Evolutionary conservation across 2,888 invertebrate genomes (phyloP), one percentile per base, ranked within the genome.

Genomic region (Parascotia fuliginaria): DNA sequence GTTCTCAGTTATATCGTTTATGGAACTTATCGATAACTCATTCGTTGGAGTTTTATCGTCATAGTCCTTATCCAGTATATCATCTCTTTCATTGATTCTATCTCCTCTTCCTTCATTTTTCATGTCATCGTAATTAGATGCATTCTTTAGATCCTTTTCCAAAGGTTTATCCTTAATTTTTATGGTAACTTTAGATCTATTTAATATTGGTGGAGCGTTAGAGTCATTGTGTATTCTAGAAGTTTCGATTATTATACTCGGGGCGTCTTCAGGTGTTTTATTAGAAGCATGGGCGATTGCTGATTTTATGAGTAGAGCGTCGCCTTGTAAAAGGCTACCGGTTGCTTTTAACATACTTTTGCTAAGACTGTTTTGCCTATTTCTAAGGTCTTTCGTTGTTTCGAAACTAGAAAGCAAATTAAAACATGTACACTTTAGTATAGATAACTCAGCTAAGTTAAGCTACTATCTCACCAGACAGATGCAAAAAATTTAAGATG

Each of bases 31-130:
- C 29, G 92, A 92, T 42, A 92, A 72, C 62, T 92, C 92, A 41
- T 92, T 92, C 0, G 92, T 92, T n/a, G 92, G 92, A 1, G 92
- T 92, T 60, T 92, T 89, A 58, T 91, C 87, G 55, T 85, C 87
- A 37, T 68, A 51, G 42, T 87, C 88, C 59, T 82, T 89, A 36
- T 88, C 87, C 48, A 76, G 55, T 3, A 71, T 49, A 49, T 87
- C 89, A 11, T 86, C 87, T 52, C 73, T 77, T 28, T 87, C 85
- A 11, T 66, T 54, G 1, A 63, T 31, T 70, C 77, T 86, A 28
- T 86, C 87, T 24, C 69, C 73, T 4, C 83, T 80, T 0, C 67
- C 62, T 54, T 85, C 86, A 41, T 77, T 77, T 15, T 79, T 79
- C 75, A 83, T 81, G 15, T 80, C 88, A 15, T 80, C 87, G 31